A percentile compares a stretch with the other conserved stretches of the same genome.
Evolutionary conservation across 2,888 invertebrate species (phyloP).

Genomic region (Mythimna lalbum): DNA sequence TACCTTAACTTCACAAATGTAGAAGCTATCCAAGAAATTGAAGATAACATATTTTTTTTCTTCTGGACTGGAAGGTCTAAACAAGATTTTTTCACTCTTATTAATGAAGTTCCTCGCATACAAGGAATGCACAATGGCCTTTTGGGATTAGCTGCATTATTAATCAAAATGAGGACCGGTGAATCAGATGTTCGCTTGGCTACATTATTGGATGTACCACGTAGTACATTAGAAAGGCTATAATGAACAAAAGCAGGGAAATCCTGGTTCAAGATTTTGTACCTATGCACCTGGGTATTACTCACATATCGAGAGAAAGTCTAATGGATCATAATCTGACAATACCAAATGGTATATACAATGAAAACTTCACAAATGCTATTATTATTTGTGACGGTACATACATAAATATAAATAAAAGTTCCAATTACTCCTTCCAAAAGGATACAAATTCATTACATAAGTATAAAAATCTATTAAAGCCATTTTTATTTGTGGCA

Average conservation of each 20-base stretch:
- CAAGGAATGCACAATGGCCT: slow-evolving; percentile 25
- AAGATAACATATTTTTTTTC: slow-evolving; percentile 13
- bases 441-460: neutral
- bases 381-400: slow-evolving; percentile 3
- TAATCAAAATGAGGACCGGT: slow-evolving; percentile 22
- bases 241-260: no score
- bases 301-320: no score
- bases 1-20: slow-evolving; percentile 34
- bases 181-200: no score
- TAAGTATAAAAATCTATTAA: slow-evolving; percentile 14
- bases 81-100: no score
- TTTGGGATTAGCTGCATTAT: slow-evolving; percentile 27
- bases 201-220: no score
- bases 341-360: slow-evolving; percentile 43
- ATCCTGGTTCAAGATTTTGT: no score
- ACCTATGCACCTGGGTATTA: no score
- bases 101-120: slow-evolving; percentile 35
- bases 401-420: slow-evolving; percentile 30
- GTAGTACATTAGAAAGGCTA: no score
- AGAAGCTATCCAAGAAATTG: slow-evolving; percentile 25
- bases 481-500: slow-evolving; percentile 31
- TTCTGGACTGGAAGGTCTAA: no score
- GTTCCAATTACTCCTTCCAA: slow-evolving; percentile 32
- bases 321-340: slow-evolving; percentile 24
- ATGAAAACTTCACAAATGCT: slow-evolving; percentile 17